Evolutionary conservation across 2,113 vertebrate species (phyloP).

Genomic region (Felis chaus): DNA sequence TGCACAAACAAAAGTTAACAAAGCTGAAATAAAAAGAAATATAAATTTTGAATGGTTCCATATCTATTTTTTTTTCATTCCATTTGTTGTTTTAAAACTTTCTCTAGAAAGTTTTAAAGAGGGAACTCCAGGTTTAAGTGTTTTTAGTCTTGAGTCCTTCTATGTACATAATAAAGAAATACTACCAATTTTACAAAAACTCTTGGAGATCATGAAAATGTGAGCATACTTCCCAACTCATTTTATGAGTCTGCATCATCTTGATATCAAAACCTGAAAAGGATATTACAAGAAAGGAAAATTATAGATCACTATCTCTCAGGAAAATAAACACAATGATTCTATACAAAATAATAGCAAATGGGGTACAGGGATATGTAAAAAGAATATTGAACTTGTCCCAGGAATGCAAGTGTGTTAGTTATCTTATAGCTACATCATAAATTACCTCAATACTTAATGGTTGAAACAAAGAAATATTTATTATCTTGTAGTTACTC

Average conservation of each 20-base stretch:
- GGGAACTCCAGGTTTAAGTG: background rate
- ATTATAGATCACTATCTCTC: background rate
- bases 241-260: background rate
- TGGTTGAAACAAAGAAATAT: background rate
- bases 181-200: background rate
- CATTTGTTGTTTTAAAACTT: background rate
- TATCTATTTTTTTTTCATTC: background rate
- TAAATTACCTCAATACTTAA: background rate
- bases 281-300: background rate
- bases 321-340: background rate
- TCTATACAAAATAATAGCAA: slow-evolving; percentile 27
- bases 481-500: background rate
- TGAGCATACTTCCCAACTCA: background rate
- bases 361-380: background rate
- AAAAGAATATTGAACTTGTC: background rate
- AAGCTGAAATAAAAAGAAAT: slow-evolving; percentile 3
- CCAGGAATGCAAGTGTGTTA: slow-evolving; percentile 14
- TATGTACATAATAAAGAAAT: background rate
- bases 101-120: background rate
- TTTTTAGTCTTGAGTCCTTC: background rate
- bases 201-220: slow-evolving; percentile 1
- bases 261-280: background rate
- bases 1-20: background rate
- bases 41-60: background rate
- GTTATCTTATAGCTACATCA: background rate